phyloP scores from a whole-genome alignment of 1,140 invertebrate species.

The Cydia splendana region DNA sequence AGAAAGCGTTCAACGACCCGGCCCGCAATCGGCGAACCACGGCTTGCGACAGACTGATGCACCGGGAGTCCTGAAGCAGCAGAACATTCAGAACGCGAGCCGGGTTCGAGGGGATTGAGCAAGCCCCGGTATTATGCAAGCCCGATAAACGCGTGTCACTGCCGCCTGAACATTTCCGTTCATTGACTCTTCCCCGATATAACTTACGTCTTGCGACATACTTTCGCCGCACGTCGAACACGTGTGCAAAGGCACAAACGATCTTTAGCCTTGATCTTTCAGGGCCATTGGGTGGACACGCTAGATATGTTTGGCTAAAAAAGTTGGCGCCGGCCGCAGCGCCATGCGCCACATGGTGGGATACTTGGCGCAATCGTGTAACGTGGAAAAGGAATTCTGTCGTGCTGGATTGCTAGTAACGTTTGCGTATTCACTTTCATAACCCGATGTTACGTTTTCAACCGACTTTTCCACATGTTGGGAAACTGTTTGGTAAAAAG shows the following conservation, averaged over 20 bases:
- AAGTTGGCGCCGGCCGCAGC: conserved; percentile 38
- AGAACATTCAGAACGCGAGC: conserved; percentile 25
- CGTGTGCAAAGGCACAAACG: conserved; percentile 40
- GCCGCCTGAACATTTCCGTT: conserved; percentile 76
- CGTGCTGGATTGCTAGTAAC: conserved; percentile 51
- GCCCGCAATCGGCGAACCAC: conserved; percentile 36
- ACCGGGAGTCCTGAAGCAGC: conserved; percentile 53
- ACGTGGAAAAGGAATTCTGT: conserved; percentile 51
- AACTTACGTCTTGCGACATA: conserved; percentile 65
- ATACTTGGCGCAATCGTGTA: conserved; percentile 44
- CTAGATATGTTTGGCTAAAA: conserved; percentile 35
- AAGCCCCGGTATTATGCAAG: conserved; percentile 68
- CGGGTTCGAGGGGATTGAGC: conserved; percentile 60
- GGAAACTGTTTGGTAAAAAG: conserved; percentile 67
- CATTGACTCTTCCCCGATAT: conserved; percentile 78
- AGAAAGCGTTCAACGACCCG: conserved; percentile 64
- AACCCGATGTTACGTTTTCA: conserved; percentile 73
- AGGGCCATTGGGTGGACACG: conserved; percentile 51
- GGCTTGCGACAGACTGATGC: conserved; percentile 51
- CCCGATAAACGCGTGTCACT: conserved; percentile 74
- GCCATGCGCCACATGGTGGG: conserved; percentile 35
- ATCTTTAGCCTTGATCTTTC: conserved; percentile 54
- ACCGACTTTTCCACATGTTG: conserved; percentile 70
- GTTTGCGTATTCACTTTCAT: conserved; percentile 75
- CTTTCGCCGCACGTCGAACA: conserved; percentile 56